Evolutionary conservation across 1,140 invertebrate species (phyloP).

Genomic region (Drosophila trapezifrons): DNA sequence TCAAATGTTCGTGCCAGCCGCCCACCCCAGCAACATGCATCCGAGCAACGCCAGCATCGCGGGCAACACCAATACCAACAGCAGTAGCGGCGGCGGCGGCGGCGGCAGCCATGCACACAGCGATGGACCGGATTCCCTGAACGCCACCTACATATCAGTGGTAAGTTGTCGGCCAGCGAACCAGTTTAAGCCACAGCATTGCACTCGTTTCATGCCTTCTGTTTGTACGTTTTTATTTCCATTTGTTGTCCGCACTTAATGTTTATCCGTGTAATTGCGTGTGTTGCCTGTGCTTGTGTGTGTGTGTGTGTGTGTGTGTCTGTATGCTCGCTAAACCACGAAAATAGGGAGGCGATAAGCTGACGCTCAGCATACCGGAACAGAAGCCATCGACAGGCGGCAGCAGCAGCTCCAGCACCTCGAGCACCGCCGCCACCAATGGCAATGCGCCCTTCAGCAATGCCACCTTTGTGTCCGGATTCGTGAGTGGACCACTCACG

Average conservation of each 20-base stretch:
- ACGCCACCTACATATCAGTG: slow-evolving; percentile 90
- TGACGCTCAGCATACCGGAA: slow-evolving; percentile 88
- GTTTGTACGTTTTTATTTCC: slow-evolving; percentile 74
- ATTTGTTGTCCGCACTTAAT: slow-evolving; percentile 71
- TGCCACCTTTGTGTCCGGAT: slow-evolving; percentile 71
- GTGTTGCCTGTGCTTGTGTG: slow-evolving; percentile 63
- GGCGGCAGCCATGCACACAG: slow-evolving; percentile 49
- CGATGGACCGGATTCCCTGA: slow-evolving; percentile 84
- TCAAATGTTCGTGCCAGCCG: slow-evolving; percentile 86
- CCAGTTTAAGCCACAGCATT: slow-evolving; percentile 67
- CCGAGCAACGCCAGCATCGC: slow-evolving; percentile 51
- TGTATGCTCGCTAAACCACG: slow-evolving; percentile 60
- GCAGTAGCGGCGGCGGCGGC: slow-evolving; percentile 35
- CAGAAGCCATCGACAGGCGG: slow-evolving; percentile 68
- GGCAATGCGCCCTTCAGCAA: slow-evolving; percentile 64
- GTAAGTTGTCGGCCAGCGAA: slow-evolving; percentile 85
- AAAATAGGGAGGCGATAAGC: slow-evolving; percentile 89
- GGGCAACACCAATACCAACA: slow-evolving; percentile 45
- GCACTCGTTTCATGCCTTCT: slow-evolving; percentile 78
- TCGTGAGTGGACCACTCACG: slow-evolving; percentile 57
- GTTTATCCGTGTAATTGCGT: slow-evolving; percentile 58
- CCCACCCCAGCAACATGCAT: slow-evolving; percentile 62
- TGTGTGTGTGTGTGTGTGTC: slow-evolving; percentile 68
- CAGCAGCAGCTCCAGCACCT: slow-evolving; percentile 55
- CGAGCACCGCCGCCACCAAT: slow-evolving; percentile 36